Conservation (phyloP, 2,797 vertebrate genomes). For the Nothura maculosa region DNA sequence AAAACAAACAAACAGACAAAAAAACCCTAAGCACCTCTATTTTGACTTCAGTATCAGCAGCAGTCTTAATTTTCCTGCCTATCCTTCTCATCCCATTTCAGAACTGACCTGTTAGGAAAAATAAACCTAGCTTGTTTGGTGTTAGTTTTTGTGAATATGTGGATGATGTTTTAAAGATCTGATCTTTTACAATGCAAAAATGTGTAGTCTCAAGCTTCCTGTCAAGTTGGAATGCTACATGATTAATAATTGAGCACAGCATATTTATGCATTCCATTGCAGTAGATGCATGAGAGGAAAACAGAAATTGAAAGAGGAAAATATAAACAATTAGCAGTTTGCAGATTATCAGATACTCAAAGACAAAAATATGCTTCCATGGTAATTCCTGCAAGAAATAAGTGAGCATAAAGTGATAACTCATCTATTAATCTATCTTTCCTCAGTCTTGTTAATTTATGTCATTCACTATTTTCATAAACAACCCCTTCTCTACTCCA, state of each 20-base stretch:
- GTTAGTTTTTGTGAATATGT: neutral
- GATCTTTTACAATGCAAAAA: neutral
- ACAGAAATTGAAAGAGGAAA: neutral
- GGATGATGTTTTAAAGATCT: neutral
- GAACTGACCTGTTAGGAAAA: neutral
- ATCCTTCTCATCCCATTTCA: neutral
- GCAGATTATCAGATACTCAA: neutral
- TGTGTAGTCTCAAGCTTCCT: neutral
- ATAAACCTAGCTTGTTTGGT: neutral
- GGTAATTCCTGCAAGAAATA: neutral
- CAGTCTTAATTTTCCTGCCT: neutral
- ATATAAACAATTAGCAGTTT: neutral
- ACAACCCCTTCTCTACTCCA: neutral
- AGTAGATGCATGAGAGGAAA: slow-evolving; percentile 12
- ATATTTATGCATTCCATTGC: slow-evolving; percentile 26
- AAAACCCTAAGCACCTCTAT: neutral
- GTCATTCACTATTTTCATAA: neutral
- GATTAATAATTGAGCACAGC: slow-evolving; percentile 45
- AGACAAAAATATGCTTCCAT: neutral
- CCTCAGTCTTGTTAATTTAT: neutral
- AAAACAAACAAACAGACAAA: too few species aligned
- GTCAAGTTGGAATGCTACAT: slow-evolving; percentile 34
- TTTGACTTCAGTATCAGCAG: neutral
- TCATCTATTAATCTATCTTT: neutral
- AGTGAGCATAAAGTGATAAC: neutral